Conservation (phyloP, 2,113 vertebrate species). For the Oriolus oriolus region DNA sequence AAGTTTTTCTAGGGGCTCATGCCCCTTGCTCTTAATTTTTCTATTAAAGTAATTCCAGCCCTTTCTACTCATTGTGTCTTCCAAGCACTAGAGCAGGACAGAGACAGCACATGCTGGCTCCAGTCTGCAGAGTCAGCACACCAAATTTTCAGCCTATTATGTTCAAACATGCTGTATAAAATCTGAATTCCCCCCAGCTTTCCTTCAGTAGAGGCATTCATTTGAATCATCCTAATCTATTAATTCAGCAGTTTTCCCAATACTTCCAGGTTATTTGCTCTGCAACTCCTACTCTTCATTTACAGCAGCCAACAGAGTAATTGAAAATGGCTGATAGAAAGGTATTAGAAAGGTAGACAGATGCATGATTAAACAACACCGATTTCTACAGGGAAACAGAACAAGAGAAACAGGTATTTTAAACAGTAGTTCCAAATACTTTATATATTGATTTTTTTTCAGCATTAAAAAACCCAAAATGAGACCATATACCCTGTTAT, state of each 20-base stretch:
- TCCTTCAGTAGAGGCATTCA: not conserved
- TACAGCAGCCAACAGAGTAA: not conserved
- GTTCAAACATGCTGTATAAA: not conserved
- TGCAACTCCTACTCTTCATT: not conserved
- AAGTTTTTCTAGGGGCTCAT: not conserved
- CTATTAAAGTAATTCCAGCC: not conserved
- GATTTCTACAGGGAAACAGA: not conserved
- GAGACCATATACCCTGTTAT: not conserved
- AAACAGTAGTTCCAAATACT: not conserved
- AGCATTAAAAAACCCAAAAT: not conserved
- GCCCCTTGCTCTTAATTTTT: not conserved
- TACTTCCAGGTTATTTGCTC: not conserved
- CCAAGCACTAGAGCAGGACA: not conserved
- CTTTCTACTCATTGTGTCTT: not conserved
- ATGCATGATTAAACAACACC: not conserved
- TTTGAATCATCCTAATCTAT: not conserved
- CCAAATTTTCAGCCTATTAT: not conserved
- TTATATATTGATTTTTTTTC: not conserved
- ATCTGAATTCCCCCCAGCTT: not conserved
- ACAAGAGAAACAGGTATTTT: not conserved
- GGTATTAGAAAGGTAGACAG: not conserved
- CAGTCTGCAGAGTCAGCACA: not conserved
- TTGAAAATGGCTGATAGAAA: not conserved
- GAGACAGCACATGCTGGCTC: not conserved
- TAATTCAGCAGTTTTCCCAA: not conserved